A percentile compares a stretch with the other conserved stretches of the same genome.
Conservation (phyloP, 2,113 vertebrate species). For the Bujurquina vittata region DNA sequence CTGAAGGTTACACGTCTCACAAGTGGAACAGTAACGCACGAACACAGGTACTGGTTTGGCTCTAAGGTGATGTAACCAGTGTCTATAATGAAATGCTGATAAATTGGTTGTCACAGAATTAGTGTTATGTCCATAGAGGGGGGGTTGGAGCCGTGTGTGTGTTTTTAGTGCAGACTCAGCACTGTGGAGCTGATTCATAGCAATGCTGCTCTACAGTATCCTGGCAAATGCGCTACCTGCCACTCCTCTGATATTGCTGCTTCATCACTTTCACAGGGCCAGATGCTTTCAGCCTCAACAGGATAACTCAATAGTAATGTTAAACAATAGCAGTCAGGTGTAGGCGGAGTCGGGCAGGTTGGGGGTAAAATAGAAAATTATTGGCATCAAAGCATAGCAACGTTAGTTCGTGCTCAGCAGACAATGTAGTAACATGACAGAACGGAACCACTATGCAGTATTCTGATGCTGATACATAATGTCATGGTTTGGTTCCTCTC, state of each 20-base stretch:
- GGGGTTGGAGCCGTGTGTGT: neutral
- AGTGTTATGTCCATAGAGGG: slow-evolving; percentile 6
- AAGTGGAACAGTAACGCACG: neutral
- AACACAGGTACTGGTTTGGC: slow-evolving; percentile 1
- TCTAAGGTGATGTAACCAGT: neutral
- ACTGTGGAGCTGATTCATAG: slow-evolving; percentile 25
- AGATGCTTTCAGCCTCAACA: slow-evolving; percentile 31
- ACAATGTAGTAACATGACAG: neutral
- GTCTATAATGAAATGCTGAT: slow-evolving; percentile 35
- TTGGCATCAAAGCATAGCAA: neutral
- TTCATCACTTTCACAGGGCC: slow-evolving; percentile 29
- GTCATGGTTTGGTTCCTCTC: neutral
- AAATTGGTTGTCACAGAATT: slow-evolving; percentile 30
- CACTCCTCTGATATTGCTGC: slow-evolving; percentile 31
- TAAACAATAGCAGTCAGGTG: slow-evolving; percentile 9
- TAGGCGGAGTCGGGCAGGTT: neutral
- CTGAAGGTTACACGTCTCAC: neutral
- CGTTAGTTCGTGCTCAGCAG: neutral
- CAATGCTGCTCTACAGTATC: neutral
- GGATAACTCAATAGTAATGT: slow-evolving; percentile 1
- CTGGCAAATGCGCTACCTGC: slow-evolving; percentile 31
- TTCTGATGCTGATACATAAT: slow-evolving; percentile 18
- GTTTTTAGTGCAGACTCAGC: slow-evolving; percentile 40
- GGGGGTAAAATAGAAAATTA: neutral
- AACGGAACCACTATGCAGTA: neutral